Percentiles rank a stretch among this genome's conserved stretches.
These are phyloP conservation scores for Glaucidium brasilianum DNA, from an alignment of 2,113 vertebrate genomes.

Conservation along the genomic window DNA sequence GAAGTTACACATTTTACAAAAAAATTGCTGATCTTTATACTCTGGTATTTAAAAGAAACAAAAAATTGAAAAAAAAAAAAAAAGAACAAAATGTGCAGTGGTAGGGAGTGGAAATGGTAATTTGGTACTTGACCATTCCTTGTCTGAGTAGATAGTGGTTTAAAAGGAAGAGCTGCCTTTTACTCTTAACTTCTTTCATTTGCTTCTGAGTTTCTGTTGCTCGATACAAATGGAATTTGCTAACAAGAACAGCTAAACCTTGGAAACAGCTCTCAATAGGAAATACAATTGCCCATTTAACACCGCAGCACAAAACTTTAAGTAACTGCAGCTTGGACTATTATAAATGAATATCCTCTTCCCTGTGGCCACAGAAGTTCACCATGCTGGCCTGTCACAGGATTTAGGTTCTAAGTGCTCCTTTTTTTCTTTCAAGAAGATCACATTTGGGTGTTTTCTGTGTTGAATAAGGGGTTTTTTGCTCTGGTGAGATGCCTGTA, in stretches of 20 bases:
- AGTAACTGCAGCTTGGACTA: neutral
- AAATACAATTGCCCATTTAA: neutral
- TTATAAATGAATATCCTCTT: neutral
- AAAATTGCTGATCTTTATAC: constrained; percentile 9
- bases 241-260: neutral
- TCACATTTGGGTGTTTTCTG: neutral
- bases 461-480: neutral
- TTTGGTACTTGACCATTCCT: neutral
- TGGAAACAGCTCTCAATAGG: constrained; percentile 16
- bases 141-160: neutral
- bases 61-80: neutral
- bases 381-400: neutral
- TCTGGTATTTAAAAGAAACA: neutral
- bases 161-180: neutral
- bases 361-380: neutral
- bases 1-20: neutral
- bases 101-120: neutral
- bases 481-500: neutral
- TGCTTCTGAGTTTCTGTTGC: constrained; percentile 24
- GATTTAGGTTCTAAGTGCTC: constrained; percentile 1
- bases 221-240: constrained; percentile 28
- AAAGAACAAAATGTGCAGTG: neutral
- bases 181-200: neutral
- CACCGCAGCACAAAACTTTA: neutral
- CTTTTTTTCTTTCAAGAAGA: neutral